Conservation (phyloP, 2,888 invertebrate species). For the Dryococelus australis region DNA sequence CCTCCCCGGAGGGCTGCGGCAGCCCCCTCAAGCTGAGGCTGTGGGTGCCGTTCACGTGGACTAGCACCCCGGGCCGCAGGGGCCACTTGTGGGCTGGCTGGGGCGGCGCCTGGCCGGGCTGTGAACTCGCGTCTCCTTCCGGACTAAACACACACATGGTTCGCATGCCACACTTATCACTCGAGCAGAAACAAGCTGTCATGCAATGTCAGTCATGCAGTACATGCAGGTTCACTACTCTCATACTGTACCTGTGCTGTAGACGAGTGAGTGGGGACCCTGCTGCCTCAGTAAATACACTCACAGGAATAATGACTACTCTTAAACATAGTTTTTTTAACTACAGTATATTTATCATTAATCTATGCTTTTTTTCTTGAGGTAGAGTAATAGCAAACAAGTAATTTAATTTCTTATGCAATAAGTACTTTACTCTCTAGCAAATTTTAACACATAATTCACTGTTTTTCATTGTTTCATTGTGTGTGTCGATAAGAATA, state of each 20-base stretch:
- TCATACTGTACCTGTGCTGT: not conserved
- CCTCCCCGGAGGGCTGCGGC: constrained; percentile 42
- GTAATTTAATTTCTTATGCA: no score
- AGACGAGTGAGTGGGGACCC: not conserved
- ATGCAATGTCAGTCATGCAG: not conserved
- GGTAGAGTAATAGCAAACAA: no score
- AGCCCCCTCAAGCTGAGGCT: constrained; percentile 59
- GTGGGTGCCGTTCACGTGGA: constrained; percentile 86
- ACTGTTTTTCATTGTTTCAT: no score
- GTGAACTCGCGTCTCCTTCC: constrained; percentile 37
- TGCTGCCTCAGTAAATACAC: not conserved
- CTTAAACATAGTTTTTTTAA: no score
- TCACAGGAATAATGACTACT: no score
- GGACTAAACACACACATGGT: constrained; percentile 36
- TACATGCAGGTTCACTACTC: not conserved
- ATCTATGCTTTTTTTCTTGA: no score
- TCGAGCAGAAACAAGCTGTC: not conserved
- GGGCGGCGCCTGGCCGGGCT: constrained; percentile 33
- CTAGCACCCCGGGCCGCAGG: constrained; percentile 84
- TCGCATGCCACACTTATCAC: not conserved
- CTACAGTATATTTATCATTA: no score
- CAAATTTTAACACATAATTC: no score
- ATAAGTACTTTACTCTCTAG: no score
- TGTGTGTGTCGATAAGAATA: no score
- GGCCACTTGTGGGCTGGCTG: constrained; percentile 75